phyloP scores from a whole-genome alignment of 2,797 vertebrate species.

The Falco concolor region DNA sequence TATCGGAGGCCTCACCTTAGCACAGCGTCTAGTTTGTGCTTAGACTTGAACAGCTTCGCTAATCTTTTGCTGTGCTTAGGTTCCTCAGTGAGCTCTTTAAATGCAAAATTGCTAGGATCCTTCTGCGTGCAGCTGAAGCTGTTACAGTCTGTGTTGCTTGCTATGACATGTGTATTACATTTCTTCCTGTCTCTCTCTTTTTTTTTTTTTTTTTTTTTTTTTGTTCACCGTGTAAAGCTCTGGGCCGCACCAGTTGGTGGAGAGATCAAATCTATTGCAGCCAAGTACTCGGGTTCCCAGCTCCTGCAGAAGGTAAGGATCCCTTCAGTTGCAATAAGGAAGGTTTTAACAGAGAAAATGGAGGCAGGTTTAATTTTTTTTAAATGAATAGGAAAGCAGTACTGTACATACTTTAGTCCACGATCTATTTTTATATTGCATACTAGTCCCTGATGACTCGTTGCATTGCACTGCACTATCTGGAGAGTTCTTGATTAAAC shows the following conservation, averaged over 20 bases:
- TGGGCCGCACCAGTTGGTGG: constrained; percentile 99
- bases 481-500: constrained; percentile 56
- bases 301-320: constrained; percentile 95
- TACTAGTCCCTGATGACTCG: constrained; percentile 30
- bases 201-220: not conserved
- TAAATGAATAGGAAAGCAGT: constrained; percentile 50
- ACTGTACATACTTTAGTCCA: constrained; percentile 21
- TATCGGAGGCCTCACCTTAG: constrained; percentile 27
- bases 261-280: constrained; percentile 98
- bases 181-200: constrained; percentile 38
- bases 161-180: constrained; percentile 58
- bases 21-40: not conserved
- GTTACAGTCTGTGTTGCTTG: constrained; percentile 41
- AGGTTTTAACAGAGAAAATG: constrained; percentile 70
- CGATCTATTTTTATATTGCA: constrained; percentile 49
- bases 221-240: constrained; percentile 88
- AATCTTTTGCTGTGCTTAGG: not conserved
- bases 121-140: constrained; percentile 6
- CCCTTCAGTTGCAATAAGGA: constrained; percentile 13
- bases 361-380: constrained; percentile 70
- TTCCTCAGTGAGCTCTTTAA: not conserved
- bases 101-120: constrained; percentile 5
- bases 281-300: constrained; percentile 97
- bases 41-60: not conserved
- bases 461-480: constrained; percentile 25